Conservation (phyloP, 2,113 vertebrate species). For the Callithrix jacchus region DNA sequence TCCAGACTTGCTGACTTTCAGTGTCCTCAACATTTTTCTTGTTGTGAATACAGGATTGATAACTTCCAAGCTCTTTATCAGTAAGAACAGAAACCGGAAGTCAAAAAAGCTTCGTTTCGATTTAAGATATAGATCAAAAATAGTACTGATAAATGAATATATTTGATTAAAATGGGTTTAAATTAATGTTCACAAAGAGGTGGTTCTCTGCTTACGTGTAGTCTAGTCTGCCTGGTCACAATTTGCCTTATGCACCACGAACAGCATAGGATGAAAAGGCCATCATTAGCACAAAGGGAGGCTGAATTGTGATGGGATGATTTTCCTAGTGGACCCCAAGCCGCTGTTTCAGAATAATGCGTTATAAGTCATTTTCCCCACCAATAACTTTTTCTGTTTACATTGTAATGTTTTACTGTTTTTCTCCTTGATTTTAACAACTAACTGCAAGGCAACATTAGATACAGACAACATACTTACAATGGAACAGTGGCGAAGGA, state of each 20-base stretch:
- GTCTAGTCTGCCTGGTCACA: not conserved
- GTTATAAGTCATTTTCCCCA: not conserved
- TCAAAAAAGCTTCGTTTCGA: not conserved
- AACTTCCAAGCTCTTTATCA: not conserved
- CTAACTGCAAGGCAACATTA: not conserved
- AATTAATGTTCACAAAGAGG: not conserved
- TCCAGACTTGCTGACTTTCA: not conserved
- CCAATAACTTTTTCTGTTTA: not conserved
- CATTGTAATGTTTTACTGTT: not conserved
- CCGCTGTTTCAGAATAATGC: not conserved
- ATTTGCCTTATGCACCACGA: not conserved
- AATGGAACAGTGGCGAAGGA: not conserved
- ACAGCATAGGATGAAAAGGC: not conserved
- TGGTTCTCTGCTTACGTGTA: not conserved
- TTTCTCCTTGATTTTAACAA: slow-evolving; percentile 18
- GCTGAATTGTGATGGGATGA: no score
- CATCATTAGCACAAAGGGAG: not conserved
- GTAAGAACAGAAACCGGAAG: not conserved
- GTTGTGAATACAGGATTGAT: not conserved
- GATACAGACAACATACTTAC: not conserved
- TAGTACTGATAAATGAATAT: not conserved
- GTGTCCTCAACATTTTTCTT: not conserved
- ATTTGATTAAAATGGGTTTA: not conserved
- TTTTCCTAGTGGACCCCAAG: not conserved
- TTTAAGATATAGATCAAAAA: not conserved